Evolutionary conservation across 2,797 vertebrate genomes (phyloP).

Genomic region (Microctenopoma steveboyesi): DNA sequence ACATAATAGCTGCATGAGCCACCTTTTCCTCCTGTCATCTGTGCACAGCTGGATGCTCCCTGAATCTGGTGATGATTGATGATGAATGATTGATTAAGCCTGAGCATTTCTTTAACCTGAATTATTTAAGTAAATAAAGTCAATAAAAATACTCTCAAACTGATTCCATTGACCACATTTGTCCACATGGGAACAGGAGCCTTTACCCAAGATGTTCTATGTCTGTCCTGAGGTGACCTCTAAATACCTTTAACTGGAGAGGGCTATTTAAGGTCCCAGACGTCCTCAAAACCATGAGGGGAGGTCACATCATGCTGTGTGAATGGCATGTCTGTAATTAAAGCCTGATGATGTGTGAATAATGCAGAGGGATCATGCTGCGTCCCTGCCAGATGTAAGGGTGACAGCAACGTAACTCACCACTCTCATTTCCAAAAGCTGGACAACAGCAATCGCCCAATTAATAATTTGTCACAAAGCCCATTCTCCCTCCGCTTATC

Average conservation of each 20-base stretch:
- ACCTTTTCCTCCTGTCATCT: conserved; percentile 13
- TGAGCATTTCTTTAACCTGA: background rate
- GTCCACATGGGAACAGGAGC: conserved; percentile 26
- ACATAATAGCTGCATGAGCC: conserved; percentile 15
- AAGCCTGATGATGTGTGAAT: conserved; percentile 30
- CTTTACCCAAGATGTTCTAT: conserved; percentile 37
- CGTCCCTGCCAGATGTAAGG: conserved; percentile 45
- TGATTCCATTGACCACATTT: conserved; percentile 8
- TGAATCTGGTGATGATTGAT: conserved; percentile 5
- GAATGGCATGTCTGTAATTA: conserved; percentile 41
- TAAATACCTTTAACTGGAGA: conserved; percentile 40
- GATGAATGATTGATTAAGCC: background rate
- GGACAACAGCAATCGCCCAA: background rate
- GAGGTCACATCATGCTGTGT: conserved; percentile 37
- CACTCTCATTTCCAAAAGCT: background rate
- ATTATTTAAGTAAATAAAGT: background rate
- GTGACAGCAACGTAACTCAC: conserved; percentile 11
- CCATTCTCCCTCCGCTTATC: background rate
- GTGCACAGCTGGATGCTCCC: conserved; percentile 24
- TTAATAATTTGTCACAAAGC: background rate
- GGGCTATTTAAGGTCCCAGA: conserved; percentile 51
- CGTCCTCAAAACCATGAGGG: conserved; percentile 35
- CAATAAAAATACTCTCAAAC: background rate
- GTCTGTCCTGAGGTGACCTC: conserved; percentile 44
- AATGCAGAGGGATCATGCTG: conserved; percentile 25